These are phyloP conservation scores for Neomorphus geoffroyi DNA, from an alignment of 2,797 vertebrate species.

Conservation along the genomic window DNA sequence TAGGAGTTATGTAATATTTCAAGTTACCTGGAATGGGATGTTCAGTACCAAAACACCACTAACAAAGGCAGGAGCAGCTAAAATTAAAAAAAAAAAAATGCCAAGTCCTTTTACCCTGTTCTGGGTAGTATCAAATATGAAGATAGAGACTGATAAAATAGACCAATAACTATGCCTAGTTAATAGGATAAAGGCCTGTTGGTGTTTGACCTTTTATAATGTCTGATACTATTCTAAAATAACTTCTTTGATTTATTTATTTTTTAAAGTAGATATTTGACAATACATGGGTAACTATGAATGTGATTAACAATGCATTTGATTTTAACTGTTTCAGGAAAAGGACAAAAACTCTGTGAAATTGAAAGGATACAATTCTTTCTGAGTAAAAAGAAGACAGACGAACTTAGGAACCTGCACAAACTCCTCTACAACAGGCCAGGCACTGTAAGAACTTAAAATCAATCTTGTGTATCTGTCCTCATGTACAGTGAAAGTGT, in stretches of 20 bases:
- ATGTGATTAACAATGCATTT: background rate
- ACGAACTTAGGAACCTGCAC: constrained; percentile 91
- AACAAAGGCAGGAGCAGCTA: background rate
- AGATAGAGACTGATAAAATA: background rate
- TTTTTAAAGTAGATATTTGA: background rate
- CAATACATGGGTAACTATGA: background rate
- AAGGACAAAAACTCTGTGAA: constrained; percentile 91
- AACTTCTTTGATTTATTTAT: background rate
- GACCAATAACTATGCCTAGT: too few relatives aligned
- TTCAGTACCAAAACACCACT: background rate
- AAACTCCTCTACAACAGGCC: constrained; percentile 92
- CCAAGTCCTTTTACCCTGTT: background rate
- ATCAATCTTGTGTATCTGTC: background rate
- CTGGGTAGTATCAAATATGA: background rate
- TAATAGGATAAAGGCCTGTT: background rate
- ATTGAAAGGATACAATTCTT: constrained; percentile 90
- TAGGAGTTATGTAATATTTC: background rate
- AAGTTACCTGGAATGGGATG: background rate
- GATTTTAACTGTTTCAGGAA: constrained; percentile 76
- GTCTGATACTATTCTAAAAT: background rate
- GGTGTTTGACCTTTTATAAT: background rate
- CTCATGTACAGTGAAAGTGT: background rate
- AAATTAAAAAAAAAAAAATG: background rate
- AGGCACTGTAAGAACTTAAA: constrained; percentile 85
- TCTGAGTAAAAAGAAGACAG: constrained; percentile 91